A percentile compares a stretch with the other conserved stretches of the same genome.
Evolutionary conservation across 37 sponge, comb jelly and placozoan genomes (phyloP).

Genomic region (Agelas oroides): DNA sequence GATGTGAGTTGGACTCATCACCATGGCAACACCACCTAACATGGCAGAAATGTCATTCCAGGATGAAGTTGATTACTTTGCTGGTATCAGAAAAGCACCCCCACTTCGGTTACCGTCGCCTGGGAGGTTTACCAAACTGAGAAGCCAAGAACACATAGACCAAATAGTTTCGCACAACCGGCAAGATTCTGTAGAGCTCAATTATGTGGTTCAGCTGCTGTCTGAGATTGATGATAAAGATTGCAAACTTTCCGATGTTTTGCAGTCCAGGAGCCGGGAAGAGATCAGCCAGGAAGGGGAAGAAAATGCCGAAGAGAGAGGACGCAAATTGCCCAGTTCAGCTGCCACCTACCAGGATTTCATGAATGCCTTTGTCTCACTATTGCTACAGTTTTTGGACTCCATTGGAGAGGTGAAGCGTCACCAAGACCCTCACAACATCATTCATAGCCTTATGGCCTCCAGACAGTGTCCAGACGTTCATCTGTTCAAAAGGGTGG

Average conservation of each 20-base stretch:
- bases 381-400: constrained; percentile 18
- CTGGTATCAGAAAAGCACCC: no score
- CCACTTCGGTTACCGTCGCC: no score
- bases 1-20: no score
- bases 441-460: background rate
- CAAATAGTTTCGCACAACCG: no score
- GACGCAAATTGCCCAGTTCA: no score
- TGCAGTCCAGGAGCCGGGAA: background rate
- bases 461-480: constrained; percentile 12
- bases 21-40: no score
- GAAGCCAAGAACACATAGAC: no score
- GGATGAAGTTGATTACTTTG: no score
- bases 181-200: no score
- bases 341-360: constrained; percentile 28
- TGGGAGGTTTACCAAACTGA: no score
- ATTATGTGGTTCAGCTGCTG: background rate
- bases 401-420: background rate
- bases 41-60: no score
- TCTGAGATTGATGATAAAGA: background rate
- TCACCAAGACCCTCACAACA: constrained; percentile 4
- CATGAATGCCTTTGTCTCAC: constrained; percentile 21
- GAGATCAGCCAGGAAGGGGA: background rate
- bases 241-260: background rate
- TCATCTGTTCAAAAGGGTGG: constrained; percentile 25
- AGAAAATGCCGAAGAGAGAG: background rate